Percentiles rank a stretch among this genome's conserved stretches.
Conservation (phyloP, 1,140 invertebrate species). For the Lepidostoma basale region DNA sequence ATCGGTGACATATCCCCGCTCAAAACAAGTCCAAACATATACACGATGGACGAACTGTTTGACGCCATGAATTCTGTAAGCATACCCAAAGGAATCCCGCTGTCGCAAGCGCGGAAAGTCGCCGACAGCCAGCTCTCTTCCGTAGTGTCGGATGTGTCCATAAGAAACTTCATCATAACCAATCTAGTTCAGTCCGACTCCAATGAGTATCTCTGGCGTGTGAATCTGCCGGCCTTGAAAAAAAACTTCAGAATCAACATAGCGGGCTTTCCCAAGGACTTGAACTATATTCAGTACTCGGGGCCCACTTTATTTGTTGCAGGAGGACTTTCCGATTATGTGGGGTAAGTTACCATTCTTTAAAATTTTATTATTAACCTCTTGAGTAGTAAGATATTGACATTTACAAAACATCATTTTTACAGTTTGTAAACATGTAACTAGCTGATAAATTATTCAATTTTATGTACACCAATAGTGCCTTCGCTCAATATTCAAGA, state of each 20-base stretch:
- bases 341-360: slow-evolving; percentile 65
- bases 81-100: slow-evolving; percentile 63
- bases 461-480: too few relatives aligned
- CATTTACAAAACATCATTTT: neutral
- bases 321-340: slow-evolving; percentile 78
- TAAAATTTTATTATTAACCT: neutral
- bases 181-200: slow-evolving; percentile 72
- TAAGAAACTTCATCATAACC: slow-evolving; percentile 75
- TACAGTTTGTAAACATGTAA: too few relatives aligned
- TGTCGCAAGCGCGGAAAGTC: slow-evolving; percentile 69
- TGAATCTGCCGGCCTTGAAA: slow-evolving; percentile 74
- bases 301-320: slow-evolving; percentile 83
- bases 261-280: slow-evolving; percentile 63
- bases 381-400: neutral
- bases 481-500: too few relatives aligned
- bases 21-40: slow-evolving; percentile 66
- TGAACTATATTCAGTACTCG: slow-evolving; percentile 62
- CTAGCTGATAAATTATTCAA: too few relatives aligned
- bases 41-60: slow-evolving; percentile 69
- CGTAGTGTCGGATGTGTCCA: slow-evolving; percentile 53
- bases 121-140: slow-evolving; percentile 55
- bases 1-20: slow-evolving; percentile 86
- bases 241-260: slow-evolving; percentile 70
- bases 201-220: slow-evolving; percentile 71
- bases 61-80: slow-evolving; percentile 67